phyloP scores from a whole-genome alignment of 2,113 vertebrate species.

The Mesocricetus auratus region DNA sequence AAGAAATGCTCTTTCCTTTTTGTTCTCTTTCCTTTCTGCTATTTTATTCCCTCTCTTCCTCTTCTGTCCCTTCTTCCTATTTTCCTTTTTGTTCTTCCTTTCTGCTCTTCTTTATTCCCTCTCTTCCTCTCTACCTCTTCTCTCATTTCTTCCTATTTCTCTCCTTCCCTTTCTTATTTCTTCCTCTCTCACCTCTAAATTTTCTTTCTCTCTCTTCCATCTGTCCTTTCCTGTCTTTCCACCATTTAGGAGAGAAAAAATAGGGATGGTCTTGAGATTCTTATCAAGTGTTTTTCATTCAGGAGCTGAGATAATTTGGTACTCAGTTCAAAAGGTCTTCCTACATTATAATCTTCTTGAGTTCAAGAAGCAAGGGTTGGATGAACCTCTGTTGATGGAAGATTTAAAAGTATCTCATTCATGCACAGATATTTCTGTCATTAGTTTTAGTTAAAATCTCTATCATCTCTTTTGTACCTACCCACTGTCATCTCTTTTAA shows the following conservation, averaged over 20 bases:
- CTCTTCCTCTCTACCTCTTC: background rate
- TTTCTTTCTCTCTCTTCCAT: background rate
- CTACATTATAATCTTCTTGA: slow-evolving; percentile 1
- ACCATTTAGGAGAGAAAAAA: background rate
- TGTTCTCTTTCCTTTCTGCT: accelerated
- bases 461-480: background rate
- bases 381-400: background rate
- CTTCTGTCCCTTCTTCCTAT: no score
- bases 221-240: background rate
- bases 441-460: background rate
- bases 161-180: background rate
- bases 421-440: background rate
- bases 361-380: background rate
- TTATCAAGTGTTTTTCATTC: background rate
- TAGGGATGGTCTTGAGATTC: background rate
- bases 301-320: background rate
- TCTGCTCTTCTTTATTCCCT: no score
- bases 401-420: background rate
- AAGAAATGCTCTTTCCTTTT: background rate
- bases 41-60: accelerated
- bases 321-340: background rate
- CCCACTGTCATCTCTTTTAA: no score
- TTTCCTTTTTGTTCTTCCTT: background rate
- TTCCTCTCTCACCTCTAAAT: background rate
- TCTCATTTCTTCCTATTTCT: accelerated